A percentile compares a stretch with the other conserved stretches of the same genome.
phyloP scores from a whole-genome alignment of 92 coral and sea anemone genomes.

The Pocillopora grandis region DNA sequence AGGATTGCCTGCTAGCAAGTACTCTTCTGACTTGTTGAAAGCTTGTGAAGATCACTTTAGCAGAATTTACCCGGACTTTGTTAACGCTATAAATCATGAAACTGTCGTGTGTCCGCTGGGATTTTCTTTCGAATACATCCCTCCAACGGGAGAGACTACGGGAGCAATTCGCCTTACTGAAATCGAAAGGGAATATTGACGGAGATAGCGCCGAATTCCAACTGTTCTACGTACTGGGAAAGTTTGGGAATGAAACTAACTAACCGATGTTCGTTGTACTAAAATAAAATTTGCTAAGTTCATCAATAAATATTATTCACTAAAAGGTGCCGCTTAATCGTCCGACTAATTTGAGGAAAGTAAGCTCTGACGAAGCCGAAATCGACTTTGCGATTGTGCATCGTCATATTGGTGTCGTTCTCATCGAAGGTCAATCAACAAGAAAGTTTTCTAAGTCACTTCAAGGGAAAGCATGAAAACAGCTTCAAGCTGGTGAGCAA shows the following conservation, averaged over 20 bases:
- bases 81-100: constrained; percentile 8
- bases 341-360: neutral
- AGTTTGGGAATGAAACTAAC: constrained; percentile 14
- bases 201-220: constrained; percentile 27
- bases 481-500: constrained; percentile 9
- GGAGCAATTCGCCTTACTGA: neutral
- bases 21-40: constrained; percentile 5
- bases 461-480: constrained; percentile 12
- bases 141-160: constrained; percentile 18
- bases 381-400: constrained; percentile 29
- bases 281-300: constrained; percentile 9
- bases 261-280: constrained; percentile 35
- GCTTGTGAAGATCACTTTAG: constrained; percentile 27
- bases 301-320: neutral
- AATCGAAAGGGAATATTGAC: constrained; percentile 4
- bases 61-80: constrained; percentile 26
- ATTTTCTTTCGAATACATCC: constrained; percentile 18
- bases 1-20: constrained; percentile 12
- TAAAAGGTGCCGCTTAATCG: constrained; percentile 7
- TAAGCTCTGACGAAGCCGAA: neutral
- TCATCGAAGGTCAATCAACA: constrained; percentile 13
- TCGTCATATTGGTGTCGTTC: constrained; percentile 29
- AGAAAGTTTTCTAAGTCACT: neutral
- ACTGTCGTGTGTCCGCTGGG: constrained; percentile 24
- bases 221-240: constrained; percentile 12